These are phyloP conservation scores for Megaleporinus macrocephalus DNA, from an alignment of 2,113 vertebrate genomes.

Conservation along the genomic window DNA sequence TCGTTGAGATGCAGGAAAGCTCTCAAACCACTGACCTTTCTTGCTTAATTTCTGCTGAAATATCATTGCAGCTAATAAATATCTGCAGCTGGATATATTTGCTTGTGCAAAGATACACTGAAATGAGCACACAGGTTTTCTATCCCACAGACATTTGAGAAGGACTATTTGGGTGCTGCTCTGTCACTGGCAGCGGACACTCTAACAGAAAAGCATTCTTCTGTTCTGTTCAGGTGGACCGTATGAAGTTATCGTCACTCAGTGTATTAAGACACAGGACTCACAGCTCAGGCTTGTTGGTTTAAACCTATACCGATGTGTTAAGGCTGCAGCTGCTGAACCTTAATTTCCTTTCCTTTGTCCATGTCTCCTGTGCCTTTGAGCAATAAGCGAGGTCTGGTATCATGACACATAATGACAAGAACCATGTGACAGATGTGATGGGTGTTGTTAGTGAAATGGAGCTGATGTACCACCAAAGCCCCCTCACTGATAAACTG, in stretches of 20 bases:
- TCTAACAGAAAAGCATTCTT: too few relatives aligned
- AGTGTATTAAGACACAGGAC: too few relatives aligned
- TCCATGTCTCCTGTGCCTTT: background rate
- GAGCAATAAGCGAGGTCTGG: background rate
- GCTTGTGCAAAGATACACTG: too few relatives aligned
- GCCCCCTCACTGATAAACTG: constrained; percentile 6
- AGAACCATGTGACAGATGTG: background rate
- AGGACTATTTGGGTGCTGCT: too few relatives aligned
- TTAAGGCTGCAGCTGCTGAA: background rate
- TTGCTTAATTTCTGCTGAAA: background rate
- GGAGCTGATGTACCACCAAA: background rate
- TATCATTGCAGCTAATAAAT: background rate
- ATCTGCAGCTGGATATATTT: background rate
- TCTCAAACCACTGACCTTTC: background rate
- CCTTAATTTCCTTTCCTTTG: background rate
- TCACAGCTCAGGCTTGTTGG: background rate
- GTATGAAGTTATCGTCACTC: too few relatives aligned
- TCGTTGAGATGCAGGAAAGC: background rate
- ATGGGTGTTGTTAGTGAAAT: background rate
- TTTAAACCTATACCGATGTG: background rate
- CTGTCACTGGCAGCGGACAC: too few relatives aligned
- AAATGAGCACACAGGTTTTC: too few relatives aligned
- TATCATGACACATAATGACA: background rate
- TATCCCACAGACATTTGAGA: too few relatives aligned
- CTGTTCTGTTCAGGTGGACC: too few relatives aligned